Percentiles rank a stretch among this genome's conserved stretches.
Conservation (phyloP, 2,113 vertebrate species). For the Acrocephalus kingi region DNA sequence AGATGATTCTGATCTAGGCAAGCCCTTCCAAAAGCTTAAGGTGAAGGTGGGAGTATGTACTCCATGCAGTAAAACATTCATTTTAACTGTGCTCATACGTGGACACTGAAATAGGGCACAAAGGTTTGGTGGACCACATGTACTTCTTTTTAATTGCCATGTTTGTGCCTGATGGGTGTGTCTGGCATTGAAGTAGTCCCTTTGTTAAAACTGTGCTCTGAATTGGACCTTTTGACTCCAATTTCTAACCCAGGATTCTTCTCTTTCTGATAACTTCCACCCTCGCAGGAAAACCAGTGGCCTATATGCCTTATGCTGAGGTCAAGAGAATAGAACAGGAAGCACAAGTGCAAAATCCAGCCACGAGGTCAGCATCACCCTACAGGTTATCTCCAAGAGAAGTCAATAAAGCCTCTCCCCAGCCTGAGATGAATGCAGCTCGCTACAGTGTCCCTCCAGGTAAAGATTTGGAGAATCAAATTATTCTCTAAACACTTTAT, state of each 20-base stretch:
- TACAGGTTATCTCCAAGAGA: slow-evolving; percentile 87
- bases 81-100: neutral
- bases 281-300: slow-evolving; percentile 82
- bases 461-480: slow-evolving; percentile 55
- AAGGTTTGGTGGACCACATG: neutral
- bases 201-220: slow-evolving; percentile 8
- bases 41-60: neutral
- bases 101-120: neutral
- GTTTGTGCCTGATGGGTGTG: neutral
- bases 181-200: neutral
- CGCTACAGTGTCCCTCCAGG: slow-evolving; percentile 89
- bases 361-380: slow-evolving; percentile 81
- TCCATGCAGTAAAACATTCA: neutral
- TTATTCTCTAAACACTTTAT: neutral
- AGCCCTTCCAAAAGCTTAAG: neutral
- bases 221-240: slow-evolving; percentile 17
- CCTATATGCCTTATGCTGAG: slow-evolving; percentile 86
- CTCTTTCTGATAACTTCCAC: slow-evolving; percentile 45
- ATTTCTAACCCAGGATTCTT: slow-evolving; percentile 31
- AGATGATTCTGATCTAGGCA: neutral
- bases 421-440: slow-evolving; percentile 78
- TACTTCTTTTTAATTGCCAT: neutral
- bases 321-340: slow-evolving; percentile 88
- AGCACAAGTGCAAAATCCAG: slow-evolving; percentile 72
- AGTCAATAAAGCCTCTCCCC: slow-evolving; percentile 83